These are phyloP conservation scores for Oikopleura dioica DNA, from an alignment of 23 tunicate species.

Conservation along the genomic window DNA sequence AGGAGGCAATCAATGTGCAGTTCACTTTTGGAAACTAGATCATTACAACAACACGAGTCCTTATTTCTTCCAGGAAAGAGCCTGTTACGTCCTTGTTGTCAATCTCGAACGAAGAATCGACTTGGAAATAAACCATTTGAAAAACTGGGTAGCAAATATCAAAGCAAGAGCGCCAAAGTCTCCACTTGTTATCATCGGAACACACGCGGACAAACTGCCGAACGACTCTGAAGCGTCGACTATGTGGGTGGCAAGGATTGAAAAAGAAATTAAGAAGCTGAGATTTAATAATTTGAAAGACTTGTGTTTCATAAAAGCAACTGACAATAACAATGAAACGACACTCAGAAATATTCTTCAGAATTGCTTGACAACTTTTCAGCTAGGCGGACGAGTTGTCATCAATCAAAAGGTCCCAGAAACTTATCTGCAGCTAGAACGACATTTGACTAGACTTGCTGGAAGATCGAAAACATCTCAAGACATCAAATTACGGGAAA, in stretches of 20 bases:
- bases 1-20: too few species aligned
- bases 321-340: background rate
- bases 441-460: background rate
- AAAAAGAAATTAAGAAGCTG: too few species aligned
- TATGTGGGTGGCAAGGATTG: too few species aligned
- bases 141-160: slow-evolving; percentile 34
- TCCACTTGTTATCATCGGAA: slow-evolving; percentile 27
- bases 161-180: slow-evolving; percentile 38
- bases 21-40: background rate
- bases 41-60: too few species aligned
- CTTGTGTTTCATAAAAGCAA: too few species aligned
- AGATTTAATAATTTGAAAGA: too few species aligned
- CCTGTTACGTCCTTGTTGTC: slow-evolving; percentile 35
- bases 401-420: background rate
- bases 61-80: slow-evolving; percentile 39
- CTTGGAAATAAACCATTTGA: slow-evolving; percentile 18
- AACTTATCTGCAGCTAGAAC: background rate
- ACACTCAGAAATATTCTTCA: background rate
- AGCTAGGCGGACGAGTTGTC: background rate
- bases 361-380: background rate
- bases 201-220: slow-evolving; percentile 24
- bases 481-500: too few species aligned
- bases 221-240: background rate
- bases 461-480: too few species aligned
- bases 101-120: slow-evolving; percentile 22